Conservation (phyloP, 2,113 vertebrate genomes). For the Sphyrna mokarran region DNA sequence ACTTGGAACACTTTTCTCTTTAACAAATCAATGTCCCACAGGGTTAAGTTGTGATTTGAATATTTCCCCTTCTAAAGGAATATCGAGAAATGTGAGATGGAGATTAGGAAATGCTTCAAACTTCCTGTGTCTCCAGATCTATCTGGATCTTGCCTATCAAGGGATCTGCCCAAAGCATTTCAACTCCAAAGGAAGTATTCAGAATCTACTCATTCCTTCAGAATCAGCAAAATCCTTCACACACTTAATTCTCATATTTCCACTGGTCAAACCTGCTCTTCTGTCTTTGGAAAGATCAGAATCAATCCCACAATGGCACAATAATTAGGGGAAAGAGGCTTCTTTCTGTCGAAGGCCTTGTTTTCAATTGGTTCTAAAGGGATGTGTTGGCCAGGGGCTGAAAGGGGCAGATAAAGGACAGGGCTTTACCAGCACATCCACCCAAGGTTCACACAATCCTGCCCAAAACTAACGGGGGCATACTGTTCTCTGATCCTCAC, state of each 20-base stretch:
- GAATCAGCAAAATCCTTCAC: neutral
- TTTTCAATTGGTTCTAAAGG: neutral
- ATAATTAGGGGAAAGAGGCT: neutral
- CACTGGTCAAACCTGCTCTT: neutral
- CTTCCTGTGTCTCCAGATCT: neutral
- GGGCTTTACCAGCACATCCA: too few relatives aligned
- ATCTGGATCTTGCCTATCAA: neutral
- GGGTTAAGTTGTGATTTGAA: neutral
- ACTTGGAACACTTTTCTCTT: too few relatives aligned
- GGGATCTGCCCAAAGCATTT: neutral
- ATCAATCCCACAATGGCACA: neutral
- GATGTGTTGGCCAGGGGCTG: neutral
- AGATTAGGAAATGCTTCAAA: neutral
- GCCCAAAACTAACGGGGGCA: too few relatives aligned
- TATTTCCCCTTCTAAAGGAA: neutral
- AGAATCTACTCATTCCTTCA: neutral
- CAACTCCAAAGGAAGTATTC: neutral
- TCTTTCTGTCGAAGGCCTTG: neutral
- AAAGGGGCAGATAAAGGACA: neutral
- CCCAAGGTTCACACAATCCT: too few relatives aligned
- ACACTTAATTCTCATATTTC: neutral
- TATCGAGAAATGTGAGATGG: neutral
- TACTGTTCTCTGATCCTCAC: too few relatives aligned
- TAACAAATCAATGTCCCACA: neutral
- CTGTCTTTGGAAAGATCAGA: neutral